A percentile compares a stretch with the other conserved stretches of the same genome.
Conservation (phyloP, 2,888 invertebrate species). For the Buathra laborator region DNA sequence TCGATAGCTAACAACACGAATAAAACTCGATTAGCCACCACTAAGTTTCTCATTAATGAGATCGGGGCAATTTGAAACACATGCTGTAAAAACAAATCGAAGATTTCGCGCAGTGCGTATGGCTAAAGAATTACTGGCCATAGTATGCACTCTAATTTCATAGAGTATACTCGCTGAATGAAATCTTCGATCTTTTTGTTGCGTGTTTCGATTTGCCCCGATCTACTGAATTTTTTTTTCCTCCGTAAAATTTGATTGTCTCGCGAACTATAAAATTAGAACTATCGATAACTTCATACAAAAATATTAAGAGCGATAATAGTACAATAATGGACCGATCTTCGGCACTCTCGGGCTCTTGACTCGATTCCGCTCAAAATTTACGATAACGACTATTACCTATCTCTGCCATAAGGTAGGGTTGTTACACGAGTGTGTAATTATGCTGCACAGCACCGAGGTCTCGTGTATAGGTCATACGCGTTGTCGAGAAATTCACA, state of each 20-base stretch:
- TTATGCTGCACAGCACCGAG: slow-evolving; percentile 13
- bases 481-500: slow-evolving; percentile 73
- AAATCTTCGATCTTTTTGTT: too few species aligned
- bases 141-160: too few species aligned
- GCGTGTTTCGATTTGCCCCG: too few species aligned
- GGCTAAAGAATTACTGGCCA: too few species aligned
- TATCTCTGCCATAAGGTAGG: slow-evolving; percentile 50
- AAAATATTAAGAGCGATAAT: slow-evolving; percentile 46
- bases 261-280: neutral
- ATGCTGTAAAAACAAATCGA: too few species aligned
- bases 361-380: slow-evolving; percentile 61
- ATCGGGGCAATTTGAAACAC: too few species aligned
- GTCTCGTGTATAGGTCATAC: slow-evolving; percentile 34
- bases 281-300: slow-evolving; percentile 19
- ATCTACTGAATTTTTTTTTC: neutral
- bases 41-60: too few species aligned
- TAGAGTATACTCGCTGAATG: neutral
- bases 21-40: too few species aligned
- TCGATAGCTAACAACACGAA: too few species aligned
- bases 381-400: slow-evolving; percentile 62
- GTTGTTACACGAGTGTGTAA: slow-evolving; percentile 25
- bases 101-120: too few species aligned
- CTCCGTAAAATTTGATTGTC: neutral
- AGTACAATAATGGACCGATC: slow-evolving; percentile 20
- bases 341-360: slow-evolving; percentile 21